Base-by-base conservation (phyloP, 2,113 vertebrate genomes). In the Cephalopterus ornatus region DNA sequence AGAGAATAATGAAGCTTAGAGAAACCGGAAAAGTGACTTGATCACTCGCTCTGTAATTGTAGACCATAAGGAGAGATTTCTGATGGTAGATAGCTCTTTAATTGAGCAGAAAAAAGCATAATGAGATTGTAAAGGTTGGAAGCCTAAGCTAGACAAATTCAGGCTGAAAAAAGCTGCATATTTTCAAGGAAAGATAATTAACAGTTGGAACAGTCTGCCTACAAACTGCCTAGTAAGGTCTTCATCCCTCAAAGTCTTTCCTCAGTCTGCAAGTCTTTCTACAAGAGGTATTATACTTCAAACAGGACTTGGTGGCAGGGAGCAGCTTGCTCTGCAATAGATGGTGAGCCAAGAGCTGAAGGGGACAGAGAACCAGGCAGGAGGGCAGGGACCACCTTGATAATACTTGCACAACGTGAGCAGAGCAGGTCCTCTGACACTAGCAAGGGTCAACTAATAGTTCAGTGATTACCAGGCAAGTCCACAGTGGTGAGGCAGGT, bases 81-180 rank as follows among this genome's bases (percentile, higher is more conserved):
- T 91, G 68, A 77, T 93, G 65, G 79, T 93, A 91, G 75, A 84
- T 89, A 85, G 65, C 39, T 92, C 88, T 94, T 92, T 88, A 93
- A 95, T 93, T 92, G 93, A 93, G 90, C 88, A 93, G 94, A 78
- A 86, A 92, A 96, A 94, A 74, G 28, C 59, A 65, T 94, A 91
- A 96, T 95, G 95, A 91, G 61, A 92, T 86, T 81, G 61, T 92
- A 91, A 80, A 94, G 22, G 79, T 61, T 74, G 47, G 79, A 88
- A 92, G 42, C 75, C 6, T 7, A 94, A 92, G 52, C 52, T 75
- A 93, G 79, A 71, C 39, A 96, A 93, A 92, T 92, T 74, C 76
- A 93, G 61, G 41, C 72, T 78, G 67, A 72, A 92, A 92, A 70
- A 86, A 52, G 6, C 12, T 1, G 2, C 41, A 8, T 74, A 77